These are phyloP conservation scores for Rhizomys pruinosus DNA, from an alignment of 2,113 vertebrate genomes.

Conservation along the genomic window DNA sequence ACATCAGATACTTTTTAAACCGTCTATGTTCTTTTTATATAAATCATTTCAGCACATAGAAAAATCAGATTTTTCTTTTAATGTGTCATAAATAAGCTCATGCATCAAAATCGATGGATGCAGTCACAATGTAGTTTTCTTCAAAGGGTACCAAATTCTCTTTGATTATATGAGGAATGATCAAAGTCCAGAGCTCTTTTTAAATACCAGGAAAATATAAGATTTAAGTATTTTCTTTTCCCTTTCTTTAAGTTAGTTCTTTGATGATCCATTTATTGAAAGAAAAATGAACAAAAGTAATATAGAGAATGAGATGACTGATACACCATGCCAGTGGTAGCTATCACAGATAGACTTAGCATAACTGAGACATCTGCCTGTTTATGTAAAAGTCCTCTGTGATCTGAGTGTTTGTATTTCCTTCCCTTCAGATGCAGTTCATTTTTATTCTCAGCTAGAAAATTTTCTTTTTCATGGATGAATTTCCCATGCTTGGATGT, in stretches of 20 bases:
- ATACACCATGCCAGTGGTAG: constrained; percentile 43
- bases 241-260: constrained; percentile 74
- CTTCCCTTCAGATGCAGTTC: constrained; percentile 38
- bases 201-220: constrained; percentile 61
- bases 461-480: constrained; percentile 11
- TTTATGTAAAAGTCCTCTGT: constrained; percentile 35
- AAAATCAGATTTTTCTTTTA: constrained; percentile 19
- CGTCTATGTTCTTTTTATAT: neutral
- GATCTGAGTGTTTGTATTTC: constrained; percentile 23
- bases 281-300: constrained; percentile 48
- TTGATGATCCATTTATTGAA: constrained; percentile 83
- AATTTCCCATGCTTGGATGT: constrained; percentile 27
- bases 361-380: neutral
- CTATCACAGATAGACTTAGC: constrained; percentile 5
- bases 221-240: constrained; percentile 73
- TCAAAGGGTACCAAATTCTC: constrained; percentile 81
- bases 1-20: neutral
- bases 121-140: constrained; percentile 66
- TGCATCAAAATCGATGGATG: constrained; percentile 69
- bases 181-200: constrained; percentile 82
- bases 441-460: neutral
- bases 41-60: neutral
- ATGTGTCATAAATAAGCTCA: constrained; percentile 66
- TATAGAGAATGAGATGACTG: constrained; percentile 38
- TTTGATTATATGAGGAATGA: constrained; percentile 84